Evolutionary conservation across 2,113 vertebrate genomes (phyloP), one percentile per base, ranked within the genome.

Genomic region (Psilopogon haemacephalus): DNA sequence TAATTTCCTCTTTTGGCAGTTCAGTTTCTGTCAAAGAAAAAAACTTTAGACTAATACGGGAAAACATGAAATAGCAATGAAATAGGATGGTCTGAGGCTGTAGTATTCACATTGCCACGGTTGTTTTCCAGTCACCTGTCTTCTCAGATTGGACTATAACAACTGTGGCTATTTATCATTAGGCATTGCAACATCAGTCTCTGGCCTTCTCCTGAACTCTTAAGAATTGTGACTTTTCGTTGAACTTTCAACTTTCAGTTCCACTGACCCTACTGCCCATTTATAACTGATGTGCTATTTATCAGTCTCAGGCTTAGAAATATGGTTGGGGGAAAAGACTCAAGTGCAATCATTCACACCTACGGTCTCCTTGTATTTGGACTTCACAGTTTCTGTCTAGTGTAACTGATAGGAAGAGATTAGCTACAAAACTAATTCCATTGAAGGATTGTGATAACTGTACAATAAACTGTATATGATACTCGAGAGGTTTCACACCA

Each of bases 141-240:
- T 91, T 96, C 84, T 93, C 37, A 97, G 97, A 96, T 85, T 97
- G 92, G 88, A 95, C 56, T 65, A 75, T 92, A 90, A 96, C 90
- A 94, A 42, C 94, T 89, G 67, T 70, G 86, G 81, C 65, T 72
- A 35, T 94, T 87, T 77, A 56, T 95, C 87, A 71, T 48, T 58
- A 70, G 54, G 70, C 55, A 40, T 73, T 95, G 93, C 8, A 59
- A 71, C 86, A 90, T 92, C 90, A 93, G 91, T 84, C 84, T 94
- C 87, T 97, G 97, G 91, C 97, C 97, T 97, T 93, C 97, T 97
- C 72, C 88, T 97, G 97, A 98, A 98, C 97, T 96, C 97, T 12
- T 88, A 88, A 89, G 95, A 97, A 96, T 76, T 96, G 96, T 97
- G 97, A 97, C 97, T 97, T 97, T 95, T 98, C 95, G 98, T 97